These are phyloP conservation scores for Drosophila hamatofila DNA, from an alignment of 2,888 invertebrate genomes.

Conservation along the genomic window DNA sequence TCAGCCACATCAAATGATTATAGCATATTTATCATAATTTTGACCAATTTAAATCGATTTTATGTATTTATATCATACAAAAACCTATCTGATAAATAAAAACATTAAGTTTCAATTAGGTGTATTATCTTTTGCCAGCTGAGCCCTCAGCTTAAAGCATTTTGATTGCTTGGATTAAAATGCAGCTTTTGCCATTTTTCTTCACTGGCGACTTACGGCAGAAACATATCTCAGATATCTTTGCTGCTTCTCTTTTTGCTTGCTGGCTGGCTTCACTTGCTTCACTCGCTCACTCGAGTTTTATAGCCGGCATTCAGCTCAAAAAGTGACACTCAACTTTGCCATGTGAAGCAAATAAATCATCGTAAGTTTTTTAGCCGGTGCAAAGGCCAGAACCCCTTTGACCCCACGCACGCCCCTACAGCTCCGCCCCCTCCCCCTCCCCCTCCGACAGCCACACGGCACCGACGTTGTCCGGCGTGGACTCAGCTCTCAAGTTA, in stretches of 20 bases:
- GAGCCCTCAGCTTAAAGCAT: conserved; percentile 2
- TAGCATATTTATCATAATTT: no score
- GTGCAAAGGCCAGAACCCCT: conserved; percentile 60
- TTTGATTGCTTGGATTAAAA: conserved; percentile 25
- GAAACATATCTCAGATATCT: conserved; percentile 21
- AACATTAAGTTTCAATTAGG: conserved; percentile 1
- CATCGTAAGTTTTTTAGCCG: conserved; percentile 75
- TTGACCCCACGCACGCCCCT: not conserved
- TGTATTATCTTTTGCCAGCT: not conserved
- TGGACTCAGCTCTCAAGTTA: conserved; percentile 67
- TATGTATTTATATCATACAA: no score
- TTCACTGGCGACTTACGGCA: conserved; percentile 1
- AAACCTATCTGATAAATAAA: not conserved
- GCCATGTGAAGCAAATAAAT: conserved; percentile 78
- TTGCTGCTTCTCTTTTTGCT: conserved; percentile 16
- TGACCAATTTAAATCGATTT: no score
- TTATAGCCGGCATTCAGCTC: conserved; percentile 43
- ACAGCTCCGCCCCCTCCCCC: no score
- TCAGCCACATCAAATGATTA: no score
- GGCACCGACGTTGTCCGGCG: conserved; percentile 3
- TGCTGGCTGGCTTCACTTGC: not conserved
- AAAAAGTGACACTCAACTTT: conserved; percentile 74
- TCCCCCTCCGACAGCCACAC: no score
- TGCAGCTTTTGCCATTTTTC: conserved; percentile 21
- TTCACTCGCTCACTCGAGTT: conserved; percentile 15